A percentile compares a stretch with the other conserved stretches of the same genome.
These are phyloP conservation scores for Sminthopsis crassicaudata DNA, from an alignment of 2,113 vertebrate genomes.

Conservation along the genomic window DNA sequence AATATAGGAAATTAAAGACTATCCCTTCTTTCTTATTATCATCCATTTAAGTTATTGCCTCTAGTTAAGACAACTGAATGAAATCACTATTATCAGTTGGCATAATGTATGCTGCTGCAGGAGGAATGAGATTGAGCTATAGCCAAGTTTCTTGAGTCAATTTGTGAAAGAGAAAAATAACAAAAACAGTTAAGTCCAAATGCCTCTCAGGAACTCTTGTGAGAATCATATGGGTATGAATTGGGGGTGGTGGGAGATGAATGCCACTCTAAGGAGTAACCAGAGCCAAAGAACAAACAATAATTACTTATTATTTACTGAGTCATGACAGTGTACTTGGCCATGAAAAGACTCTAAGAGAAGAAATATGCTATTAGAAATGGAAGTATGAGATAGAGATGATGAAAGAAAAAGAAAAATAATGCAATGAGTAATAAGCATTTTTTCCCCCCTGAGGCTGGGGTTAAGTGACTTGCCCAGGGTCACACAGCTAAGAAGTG, in stretches of 20 bases:
- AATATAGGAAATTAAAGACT: background rate
- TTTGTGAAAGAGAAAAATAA: background rate
- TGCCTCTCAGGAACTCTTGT: background rate
- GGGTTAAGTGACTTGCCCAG: too few relatives aligned
- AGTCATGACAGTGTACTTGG: background rate
- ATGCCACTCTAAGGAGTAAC: background rate
- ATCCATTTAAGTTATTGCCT: background rate
- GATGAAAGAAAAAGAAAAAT: background rate
- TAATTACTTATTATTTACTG: background rate
- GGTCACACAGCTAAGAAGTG: too few relatives aligned
- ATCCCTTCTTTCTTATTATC: background rate
- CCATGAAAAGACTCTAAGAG: background rate
- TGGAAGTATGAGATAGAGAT: background rate
- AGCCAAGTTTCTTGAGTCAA: background rate
- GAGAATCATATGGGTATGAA: background rate
- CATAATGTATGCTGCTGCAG: background rate
- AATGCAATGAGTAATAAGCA: background rate
- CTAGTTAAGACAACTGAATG: background rate
- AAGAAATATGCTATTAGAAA: background rate
- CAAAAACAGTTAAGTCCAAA: background rate
- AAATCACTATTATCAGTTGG: background rate
- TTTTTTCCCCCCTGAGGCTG: too few relatives aligned
- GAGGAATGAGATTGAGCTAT: background rate
- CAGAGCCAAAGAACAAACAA: background rate
- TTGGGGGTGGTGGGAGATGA: background rate